Evolutionary conservation across 2,888 invertebrate species (phyloP).

Genomic region (Dolichomitus sp.): DNA sequence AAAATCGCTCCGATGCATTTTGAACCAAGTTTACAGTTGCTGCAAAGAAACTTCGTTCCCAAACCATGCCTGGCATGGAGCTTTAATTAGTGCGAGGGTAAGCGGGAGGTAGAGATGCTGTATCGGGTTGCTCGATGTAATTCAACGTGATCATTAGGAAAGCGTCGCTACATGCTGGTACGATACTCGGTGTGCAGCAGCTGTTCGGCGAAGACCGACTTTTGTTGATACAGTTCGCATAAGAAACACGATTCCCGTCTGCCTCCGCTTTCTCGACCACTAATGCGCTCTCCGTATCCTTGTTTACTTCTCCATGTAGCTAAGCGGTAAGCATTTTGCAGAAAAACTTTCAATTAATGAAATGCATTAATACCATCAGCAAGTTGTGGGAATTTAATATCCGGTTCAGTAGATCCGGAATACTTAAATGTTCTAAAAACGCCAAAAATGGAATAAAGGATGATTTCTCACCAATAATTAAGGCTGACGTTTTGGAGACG

Average conservation of each 20-base stretch:
- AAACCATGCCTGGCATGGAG: constrained; percentile 33
- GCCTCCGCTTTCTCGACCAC: constrained; percentile 25
- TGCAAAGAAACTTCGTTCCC: constrained; percentile 56
- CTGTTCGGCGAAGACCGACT: constrained; percentile 26
- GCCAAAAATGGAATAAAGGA: not conserved
- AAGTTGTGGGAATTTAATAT: not conserved
- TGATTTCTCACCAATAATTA: not conserved
- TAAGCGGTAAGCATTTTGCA: not conserved
- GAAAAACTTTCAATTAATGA: not conserved
- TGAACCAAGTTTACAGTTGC: constrained; percentile 55
- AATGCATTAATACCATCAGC: not conserved
- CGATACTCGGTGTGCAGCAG: constrained; percentile 39
- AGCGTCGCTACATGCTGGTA: constrained; percentile 37
- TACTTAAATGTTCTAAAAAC: not conserved
- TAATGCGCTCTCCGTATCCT: constrained; percentile 3
- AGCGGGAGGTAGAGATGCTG: constrained; percentile 41
- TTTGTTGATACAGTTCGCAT: constrained; percentile 49
- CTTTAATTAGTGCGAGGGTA: constrained; percentile 62
- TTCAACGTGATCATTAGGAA: constrained; percentile 68
- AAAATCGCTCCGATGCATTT: constrained; percentile 52
- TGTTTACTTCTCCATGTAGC: not conserved
- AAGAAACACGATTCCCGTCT: constrained; percentile 47
- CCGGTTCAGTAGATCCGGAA: not conserved
- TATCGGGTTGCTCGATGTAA: constrained; percentile 66
- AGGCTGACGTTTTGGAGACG: no score